Evolutionary conservation across 2,113 vertebrate species (phyloP).

Genomic region (Alligator sinensis): DNA sequence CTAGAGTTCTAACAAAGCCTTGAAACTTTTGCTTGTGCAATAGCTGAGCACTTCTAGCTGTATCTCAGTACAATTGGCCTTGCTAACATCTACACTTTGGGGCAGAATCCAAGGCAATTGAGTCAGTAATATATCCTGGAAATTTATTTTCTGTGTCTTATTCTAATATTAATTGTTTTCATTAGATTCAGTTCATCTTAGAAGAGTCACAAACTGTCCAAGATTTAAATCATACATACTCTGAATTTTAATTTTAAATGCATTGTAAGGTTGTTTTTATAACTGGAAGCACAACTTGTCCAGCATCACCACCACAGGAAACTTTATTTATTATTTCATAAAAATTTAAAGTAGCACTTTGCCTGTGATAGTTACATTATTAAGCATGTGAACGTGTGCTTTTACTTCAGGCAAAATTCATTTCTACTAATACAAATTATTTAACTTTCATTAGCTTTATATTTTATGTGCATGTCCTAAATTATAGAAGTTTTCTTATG

Average conservation of each 20-base stretch:
- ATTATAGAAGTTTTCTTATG: background rate
- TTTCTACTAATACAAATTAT: background rate
- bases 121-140: background rate
- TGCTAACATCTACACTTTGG: background rate
- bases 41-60: background rate
- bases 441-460: background rate
- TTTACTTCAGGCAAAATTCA: background rate
- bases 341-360: background rate
- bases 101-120: background rate
- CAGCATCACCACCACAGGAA: background rate
- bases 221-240: background rate
- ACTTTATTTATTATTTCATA: background rate
- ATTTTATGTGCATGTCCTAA: background rate
- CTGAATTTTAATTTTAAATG: background rate
- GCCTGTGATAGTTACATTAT: background rate
- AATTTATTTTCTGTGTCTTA: background rate
- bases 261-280: conserved; percentile 5
- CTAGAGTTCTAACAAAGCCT: background rate
- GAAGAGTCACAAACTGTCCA: background rate
- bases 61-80: background rate
- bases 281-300: conserved; percentile 5
- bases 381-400: background rate
- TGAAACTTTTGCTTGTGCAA: background rate
- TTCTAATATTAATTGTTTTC: background rate
- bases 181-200: background rate